phyloP scores from a whole-genome alignment of 2,888 invertebrate genomes.

The Tetranychus piercei region DNA sequence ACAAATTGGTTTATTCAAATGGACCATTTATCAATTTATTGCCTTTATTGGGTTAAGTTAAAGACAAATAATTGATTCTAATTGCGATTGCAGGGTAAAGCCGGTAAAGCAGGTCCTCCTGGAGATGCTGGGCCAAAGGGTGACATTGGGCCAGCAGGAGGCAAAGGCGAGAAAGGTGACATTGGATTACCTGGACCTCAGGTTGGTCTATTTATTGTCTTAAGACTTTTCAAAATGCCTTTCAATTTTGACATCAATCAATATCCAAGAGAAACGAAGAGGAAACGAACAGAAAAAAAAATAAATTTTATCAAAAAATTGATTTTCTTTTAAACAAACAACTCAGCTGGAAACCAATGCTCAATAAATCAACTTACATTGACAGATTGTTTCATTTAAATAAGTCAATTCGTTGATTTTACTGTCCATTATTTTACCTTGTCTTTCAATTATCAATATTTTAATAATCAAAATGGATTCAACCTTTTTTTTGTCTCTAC shows the following conservation, averaged over 20 bases:
- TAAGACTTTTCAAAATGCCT: no score
- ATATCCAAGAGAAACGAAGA: background rate
- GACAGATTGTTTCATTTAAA: background rate
- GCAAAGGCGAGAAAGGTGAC: conserved; percentile 36
- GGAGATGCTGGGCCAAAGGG: conserved; percentile 46
- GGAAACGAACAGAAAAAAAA: background rate
- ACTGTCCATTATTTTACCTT: background rate
- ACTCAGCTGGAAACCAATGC: background rate
- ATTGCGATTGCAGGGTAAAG: conserved; percentile 22
- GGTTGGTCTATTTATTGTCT: conserved; percentile 18
- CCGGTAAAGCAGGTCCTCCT: conserved; percentile 38
- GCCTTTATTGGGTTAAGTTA: no score
- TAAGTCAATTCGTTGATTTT: background rate
- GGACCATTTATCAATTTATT: no score
- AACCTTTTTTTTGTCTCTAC: no score
- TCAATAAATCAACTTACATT: background rate
- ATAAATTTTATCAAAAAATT: background rate
- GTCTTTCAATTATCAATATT: background rate
- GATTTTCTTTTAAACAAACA: background rate
- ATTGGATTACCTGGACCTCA: conserved; percentile 37
- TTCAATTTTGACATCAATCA: no score
- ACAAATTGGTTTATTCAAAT: no score
- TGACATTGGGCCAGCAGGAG: conserved; percentile 40
- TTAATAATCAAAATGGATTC: no score
- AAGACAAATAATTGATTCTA: no score